Conservation (phyloP, 2,888 invertebrate species). For the Ectobius pallidus region DNA sequence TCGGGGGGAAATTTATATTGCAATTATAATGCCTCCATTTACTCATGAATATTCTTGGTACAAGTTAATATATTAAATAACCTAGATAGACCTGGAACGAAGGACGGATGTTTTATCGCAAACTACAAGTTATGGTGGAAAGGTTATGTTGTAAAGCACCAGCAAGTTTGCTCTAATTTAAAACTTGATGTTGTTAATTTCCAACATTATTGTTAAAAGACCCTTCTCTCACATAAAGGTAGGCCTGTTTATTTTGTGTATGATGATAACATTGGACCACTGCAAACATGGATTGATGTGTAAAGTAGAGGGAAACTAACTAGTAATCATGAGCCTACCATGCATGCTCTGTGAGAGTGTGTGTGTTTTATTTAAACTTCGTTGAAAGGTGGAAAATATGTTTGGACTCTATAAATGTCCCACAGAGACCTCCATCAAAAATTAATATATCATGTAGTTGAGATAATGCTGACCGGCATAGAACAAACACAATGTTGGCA, state of each 20-base stretch:
- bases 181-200: constrained; percentile 15
- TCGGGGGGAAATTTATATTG: too few species aligned
- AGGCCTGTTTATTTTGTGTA: constrained; percentile 16
- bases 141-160: too few species aligned
- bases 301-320: constrained; percentile 23
- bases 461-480: constrained; percentile 7
- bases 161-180: constrained; percentile 24
- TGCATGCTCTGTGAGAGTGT: too few species aligned
- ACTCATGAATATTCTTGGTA: constrained; percentile 1
- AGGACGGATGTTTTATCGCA: too few species aligned
- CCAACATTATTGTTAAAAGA: constrained; percentile 18
- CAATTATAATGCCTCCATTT: too few species aligned
- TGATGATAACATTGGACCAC: too few species aligned
- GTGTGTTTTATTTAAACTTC: constrained; percentile 12
- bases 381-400: constrained; percentile 23
- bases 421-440: constrained; percentile 26
- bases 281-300: constrained; percentile 6
- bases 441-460: constrained; percentile 15
- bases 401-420: constrained; percentile 27
- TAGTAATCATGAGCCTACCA: constrained; percentile 11
- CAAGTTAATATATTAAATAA: neutral
- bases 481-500: constrained; percentile 11
- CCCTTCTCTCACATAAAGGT: constrained; percentile 10
- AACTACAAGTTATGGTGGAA: too few species aligned
- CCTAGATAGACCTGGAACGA: neutral